Evolutionary conservation across 2,113 vertebrate species (phyloP).

Genomic region (Chaenocephalus aceratus): DNA sequence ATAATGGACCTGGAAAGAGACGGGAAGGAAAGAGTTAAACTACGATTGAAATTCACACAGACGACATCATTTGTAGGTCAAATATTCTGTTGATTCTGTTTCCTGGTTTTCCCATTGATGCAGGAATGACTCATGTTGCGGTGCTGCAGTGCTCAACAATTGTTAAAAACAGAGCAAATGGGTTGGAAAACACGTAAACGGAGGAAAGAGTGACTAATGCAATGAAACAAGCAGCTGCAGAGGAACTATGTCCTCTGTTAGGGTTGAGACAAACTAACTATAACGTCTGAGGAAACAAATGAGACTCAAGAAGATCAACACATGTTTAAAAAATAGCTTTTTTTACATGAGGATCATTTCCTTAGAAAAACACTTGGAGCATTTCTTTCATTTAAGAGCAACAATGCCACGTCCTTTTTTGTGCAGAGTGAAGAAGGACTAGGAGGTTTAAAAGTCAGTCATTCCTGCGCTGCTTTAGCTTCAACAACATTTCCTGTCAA

Average conservation of each 20-base stretch:
- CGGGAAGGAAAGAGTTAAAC: neutral
- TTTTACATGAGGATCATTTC: neutral
- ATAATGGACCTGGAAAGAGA: slow-evolving; percentile 91
- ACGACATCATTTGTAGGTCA: no score
- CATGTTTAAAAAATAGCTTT: neutral
- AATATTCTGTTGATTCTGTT: neutral
- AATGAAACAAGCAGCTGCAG: slow-evolving; percentile 14
- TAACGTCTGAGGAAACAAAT: neutral
- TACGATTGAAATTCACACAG: neutral
- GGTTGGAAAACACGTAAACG: neutral
- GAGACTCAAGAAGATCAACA: neutral
- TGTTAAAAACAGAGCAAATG: neutral
- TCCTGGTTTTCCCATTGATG: neutral
- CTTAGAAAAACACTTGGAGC: neutral
- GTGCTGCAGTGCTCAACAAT: neutral
- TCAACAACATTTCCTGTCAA: no score
- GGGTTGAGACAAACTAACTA: neutral
- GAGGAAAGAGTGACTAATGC: slow-evolving; percentile 31
- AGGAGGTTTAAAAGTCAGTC: neutral
- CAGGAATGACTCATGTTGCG: neutral
- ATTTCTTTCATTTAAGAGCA: neutral
- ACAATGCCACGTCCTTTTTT: neutral
- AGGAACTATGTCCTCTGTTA: neutral
- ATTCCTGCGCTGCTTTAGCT: neutral
- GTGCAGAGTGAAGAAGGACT: neutral